These are phyloP conservation scores for Lamellibrachia luymesi DNA, from an alignment of 1,140 invertebrate genomes.

Conservation along the genomic window DNA sequence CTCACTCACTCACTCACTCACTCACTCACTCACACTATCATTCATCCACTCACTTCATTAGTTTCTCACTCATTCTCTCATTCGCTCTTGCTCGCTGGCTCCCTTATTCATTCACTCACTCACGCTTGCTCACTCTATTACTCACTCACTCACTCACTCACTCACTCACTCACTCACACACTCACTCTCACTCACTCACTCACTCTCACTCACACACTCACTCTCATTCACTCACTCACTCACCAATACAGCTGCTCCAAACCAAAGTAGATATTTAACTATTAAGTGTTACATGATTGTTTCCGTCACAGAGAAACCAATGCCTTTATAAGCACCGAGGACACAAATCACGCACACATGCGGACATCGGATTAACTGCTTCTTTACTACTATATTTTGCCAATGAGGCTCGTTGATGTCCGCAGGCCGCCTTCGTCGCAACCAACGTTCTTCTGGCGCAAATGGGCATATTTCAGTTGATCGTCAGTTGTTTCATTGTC, in stretches of 20 bases:
- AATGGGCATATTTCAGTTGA: neutral
- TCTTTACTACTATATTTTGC: too few relatives aligned
- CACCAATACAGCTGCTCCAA: too few relatives aligned
- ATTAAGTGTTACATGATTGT: too few relatives aligned
- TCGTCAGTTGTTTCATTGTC: neutral
- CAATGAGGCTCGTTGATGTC: neutral
- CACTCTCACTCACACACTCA: constrained; percentile 22
- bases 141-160: too few relatives aligned
- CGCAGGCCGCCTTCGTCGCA: neutral
- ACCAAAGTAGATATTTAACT: too few relatives aligned
- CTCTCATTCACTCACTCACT: constrained; percentile 25
- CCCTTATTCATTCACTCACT: too few relatives aligned
- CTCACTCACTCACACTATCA: neutral
- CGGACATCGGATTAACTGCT: too few relatives aligned
- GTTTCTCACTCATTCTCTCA: neutral
- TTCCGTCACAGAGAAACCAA: too few relatives aligned
- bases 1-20: neutral
- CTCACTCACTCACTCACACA: neutral
- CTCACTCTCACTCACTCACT: constrained; percentile 24
- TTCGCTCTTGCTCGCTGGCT: too few relatives aligned
- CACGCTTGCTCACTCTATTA: too few relatives aligned
- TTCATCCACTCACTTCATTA: neutral
- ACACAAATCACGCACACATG: too few relatives aligned
- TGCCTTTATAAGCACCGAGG: too few relatives aligned
- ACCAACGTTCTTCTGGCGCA: neutral